A percentile compares a stretch with the other conserved stretches of the same genome.
Evolutionary conservation across 2,113 vertebrate genomes (phyloP).

Genomic region (Pycnonotus jocosus): DNA sequence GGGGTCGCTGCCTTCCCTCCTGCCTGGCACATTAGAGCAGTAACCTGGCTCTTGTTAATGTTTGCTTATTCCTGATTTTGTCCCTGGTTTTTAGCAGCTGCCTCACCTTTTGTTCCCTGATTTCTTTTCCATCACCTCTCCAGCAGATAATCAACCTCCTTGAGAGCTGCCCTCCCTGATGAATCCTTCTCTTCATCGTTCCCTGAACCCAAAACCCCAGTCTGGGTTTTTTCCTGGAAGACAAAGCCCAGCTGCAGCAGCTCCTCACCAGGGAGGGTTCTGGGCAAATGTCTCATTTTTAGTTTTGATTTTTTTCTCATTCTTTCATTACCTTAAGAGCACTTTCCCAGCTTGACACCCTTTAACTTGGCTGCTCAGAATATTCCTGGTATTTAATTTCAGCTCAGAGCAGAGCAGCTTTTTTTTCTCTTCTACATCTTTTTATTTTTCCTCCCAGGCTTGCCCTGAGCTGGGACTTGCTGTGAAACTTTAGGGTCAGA

Average conservation of each 20-base stretch:
- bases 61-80: constrained; percentile 1
- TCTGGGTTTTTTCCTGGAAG: not conserved
- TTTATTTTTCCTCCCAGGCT: not conserved
- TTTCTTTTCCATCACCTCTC: not conserved
- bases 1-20: not conserved
- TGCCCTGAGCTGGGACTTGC: not conserved
- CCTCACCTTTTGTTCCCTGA: constrained; percentile 14
- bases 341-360: not conserved
- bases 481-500: not conserved
- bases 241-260: not conserved
- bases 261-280: not conserved
- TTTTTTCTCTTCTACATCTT: not conserved
- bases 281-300: not conserved
- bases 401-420: not conserved
- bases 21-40: not conserved
- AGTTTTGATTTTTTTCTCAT: not conserved
- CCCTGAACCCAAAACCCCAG: not conserved
- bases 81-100: not conserved
- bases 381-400: not conserved
- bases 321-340: constrained; percentile 1
- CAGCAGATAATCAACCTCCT: not conserved
- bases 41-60: not conserved
- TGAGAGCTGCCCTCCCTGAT: not conserved
- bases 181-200: not conserved
- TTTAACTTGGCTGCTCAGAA: not conserved